Evolutionary conservation across 30 jellyfish, hydroid and myxozoan genomes (phyloP).

Genomic region (Clytia hemisphaerica): DNA sequence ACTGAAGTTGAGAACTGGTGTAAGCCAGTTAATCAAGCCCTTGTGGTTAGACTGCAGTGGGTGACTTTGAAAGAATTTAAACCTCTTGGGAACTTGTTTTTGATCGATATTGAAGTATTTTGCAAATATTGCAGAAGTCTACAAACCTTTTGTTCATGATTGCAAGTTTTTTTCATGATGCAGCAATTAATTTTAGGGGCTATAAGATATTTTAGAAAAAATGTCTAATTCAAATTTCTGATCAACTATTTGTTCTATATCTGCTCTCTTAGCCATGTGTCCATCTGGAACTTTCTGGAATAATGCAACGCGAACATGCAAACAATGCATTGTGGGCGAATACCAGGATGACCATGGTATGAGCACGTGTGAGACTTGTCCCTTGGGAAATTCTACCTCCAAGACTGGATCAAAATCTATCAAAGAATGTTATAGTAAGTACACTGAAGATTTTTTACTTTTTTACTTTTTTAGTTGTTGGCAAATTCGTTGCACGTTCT

Average conservation of each 20-base stretch:
- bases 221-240: not conserved
- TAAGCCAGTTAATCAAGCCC: no score
- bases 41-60: no score
- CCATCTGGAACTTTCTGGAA: conserved; percentile 66
- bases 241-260: not conserved
- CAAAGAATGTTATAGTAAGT: conserved; percentile 50
- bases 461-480: not conserved
- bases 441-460: not conserved
- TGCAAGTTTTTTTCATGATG: no score
- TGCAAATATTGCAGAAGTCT: no score
- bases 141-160: no score
- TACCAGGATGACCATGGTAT: conserved; percentile 65
- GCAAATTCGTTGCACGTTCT: not conserved
- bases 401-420: conserved; percentile 29
- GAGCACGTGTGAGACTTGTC: conserved; percentile 61
- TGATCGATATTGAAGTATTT: no score
- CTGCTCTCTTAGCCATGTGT: conserved; percentile 41
- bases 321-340: conserved; percentile 42
- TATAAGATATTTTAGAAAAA: not conserved
- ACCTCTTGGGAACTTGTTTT: no score
- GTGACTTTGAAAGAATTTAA: no score
- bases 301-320: conserved; percentile 24
- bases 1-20: no score
- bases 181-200: no score
- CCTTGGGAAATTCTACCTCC: conserved; percentile 34